phyloP scores from a whole-genome alignment of 2,888 invertebrate genomes.

The Eulithis prunata region DNA sequence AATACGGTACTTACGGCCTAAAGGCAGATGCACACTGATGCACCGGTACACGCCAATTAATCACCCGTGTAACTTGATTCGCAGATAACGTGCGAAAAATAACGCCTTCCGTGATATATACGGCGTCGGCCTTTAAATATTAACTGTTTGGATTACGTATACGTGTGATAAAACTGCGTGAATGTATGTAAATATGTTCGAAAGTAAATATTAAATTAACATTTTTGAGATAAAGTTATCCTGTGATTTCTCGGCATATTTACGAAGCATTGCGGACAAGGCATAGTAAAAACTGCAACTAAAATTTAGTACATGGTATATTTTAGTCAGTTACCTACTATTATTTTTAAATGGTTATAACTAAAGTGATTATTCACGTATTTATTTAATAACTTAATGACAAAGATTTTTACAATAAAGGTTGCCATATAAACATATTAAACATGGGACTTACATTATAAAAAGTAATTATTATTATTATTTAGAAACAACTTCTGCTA shows the following conservation, averaged over 20 bases:
- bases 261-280: too few species aligned
- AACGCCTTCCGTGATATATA: conserved; percentile 70
- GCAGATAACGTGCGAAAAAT: conserved; percentile 75
- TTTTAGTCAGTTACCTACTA: too few species aligned
- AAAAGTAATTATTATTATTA: too few species aligned
- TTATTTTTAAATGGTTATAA: too few species aligned
- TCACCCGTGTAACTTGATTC: conserved; percentile 76
- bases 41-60: conserved; percentile 63
- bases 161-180: conserved; percentile 4
- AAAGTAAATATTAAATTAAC: conserved; percentile 1
- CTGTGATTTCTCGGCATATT: not conserved
- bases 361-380: too few species aligned
- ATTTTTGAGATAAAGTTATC: conserved; percentile 7
- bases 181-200: conserved; percentile 11
- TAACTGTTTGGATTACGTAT: conserved; percentile 43
- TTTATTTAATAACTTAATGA: too few species aligned
- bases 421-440: too few species aligned
- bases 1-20: conserved; percentile 34
- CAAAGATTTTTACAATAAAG: too few species aligned
- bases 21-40: conserved; percentile 62
- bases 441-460: too few species aligned
- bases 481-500: too few species aligned
- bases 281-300: too few species aligned
- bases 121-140: conserved; percentile 45
- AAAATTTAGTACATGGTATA: too few species aligned